Base-by-base conservation (phyloP, 1,140 invertebrate species). In the Elymnias hypermnestra region DNA sequence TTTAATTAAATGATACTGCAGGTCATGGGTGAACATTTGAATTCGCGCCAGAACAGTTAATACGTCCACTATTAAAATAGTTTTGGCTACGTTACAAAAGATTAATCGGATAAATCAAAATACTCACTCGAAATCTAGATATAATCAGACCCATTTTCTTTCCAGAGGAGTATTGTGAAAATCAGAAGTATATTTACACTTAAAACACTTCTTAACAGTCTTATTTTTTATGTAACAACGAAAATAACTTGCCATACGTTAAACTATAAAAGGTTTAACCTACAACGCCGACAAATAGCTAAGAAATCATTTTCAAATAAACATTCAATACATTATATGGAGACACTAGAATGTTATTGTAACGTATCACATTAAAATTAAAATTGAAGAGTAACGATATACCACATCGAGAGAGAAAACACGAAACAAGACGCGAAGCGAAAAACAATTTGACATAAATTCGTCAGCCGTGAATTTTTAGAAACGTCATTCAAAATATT, bases 121-220 rank as follows among this genome's bases (percentile, higher is more conserved):
- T 53, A 53, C 67, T 65, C 57, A 71, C 67, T 39, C 72, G 67
- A 67, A 77, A 74, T 61, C 72, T 64, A 26, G 71, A 76, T 50
- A 75, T 62, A 17, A 83, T 72, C 23, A 78, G 47, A 45, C 79
- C 77, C 79, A 83, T 82, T 61, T 71, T 72, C 39, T 52, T 59
- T 49, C 51, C 39, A 37, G 46, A 38, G 22, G 25, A 9, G 9
- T 37, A 45, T 17, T 31, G 19, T 13, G 12, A 26, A 23, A 5
- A 51, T 49, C 31, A 5, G 47, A 38, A 44, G 26, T 55, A 53
- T 52, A 13, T 4, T 55, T 43, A 58, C 49, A 57, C 52, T 54
- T 36, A 53, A 40, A 57, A 41, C 59, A 60, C 41, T 64, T 57
- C 49, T 53, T 28, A 18, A 58, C 41, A 51, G 44, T 43, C 37